Base-by-base conservation (phyloP, 1,140 invertebrate species). In the Laodelphax striatellus region DNA sequence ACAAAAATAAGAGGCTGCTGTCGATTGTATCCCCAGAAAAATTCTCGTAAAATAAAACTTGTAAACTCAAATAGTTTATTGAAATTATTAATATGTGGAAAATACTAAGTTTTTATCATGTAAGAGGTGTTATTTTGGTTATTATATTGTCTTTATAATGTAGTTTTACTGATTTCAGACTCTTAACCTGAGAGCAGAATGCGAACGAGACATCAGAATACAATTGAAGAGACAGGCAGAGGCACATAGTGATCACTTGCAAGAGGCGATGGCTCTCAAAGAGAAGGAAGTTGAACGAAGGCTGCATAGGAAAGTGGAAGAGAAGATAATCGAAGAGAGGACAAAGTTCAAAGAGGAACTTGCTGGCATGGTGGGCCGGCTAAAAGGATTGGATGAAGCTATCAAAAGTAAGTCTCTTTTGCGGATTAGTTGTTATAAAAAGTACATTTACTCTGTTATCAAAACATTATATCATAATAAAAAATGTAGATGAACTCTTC, bases 341-440 rank as follows among this genome's bases (percentile, higher is more conserved):
- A 81, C 78, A 28, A 78, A 74, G 71, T 88, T 84, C 72, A 87
- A 92, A 71, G 75, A 80, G 50, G 84, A 94, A 69, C 74, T 96
- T 14, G 87, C 87, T 2, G 80, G 80, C 0, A 85, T 92, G 73
- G 79, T 92, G 28, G 88, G 87, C 17, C 84, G 89, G 69, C 74
- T 95, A 55, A 82, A 83, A 62, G 93, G 90, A 17, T 85, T 97
- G 62, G 90, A 95, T 73, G 77, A 83, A 50, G 90, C 90, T 2
- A 76, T 97, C 3, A 86, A 90, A 79, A 81, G 92, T 93, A 10
- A 50, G 46, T 50, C 21, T 71, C 79, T 79, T 72, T 61, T 62
- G 50, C 14, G 9, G 50, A 55, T 52, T n/a, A n/a, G n/a, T n/a
- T n/a, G n/a, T n/a, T n/a, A n/a, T n/a, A n/a, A n/a, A n/a, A n/a